Percentiles rank a stretch among this genome's conserved stretches.
These are phyloP conservation scores for Cetonia aurata DNA, from an alignment of 2,888 invertebrate genomes.

Conservation along the genomic window DNA sequence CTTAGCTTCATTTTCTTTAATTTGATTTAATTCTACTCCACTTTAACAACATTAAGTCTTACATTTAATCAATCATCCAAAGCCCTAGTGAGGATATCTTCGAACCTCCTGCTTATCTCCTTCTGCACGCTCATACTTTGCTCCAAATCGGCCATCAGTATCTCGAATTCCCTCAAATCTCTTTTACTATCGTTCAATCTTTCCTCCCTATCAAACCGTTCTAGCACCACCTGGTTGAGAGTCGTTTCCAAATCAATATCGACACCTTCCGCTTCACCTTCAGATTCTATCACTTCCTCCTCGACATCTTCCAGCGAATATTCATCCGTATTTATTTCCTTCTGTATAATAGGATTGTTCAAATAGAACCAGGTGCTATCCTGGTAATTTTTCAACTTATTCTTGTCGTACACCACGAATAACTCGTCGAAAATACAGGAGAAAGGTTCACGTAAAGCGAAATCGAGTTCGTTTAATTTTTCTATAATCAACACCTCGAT, in stretches of 20 bases:
- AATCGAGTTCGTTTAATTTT: slow-evolving; percentile 68
- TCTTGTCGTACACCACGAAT: slow-evolving; percentile 71
- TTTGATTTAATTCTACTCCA: background rate
- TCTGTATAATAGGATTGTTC: slow-evolving; percentile 65
- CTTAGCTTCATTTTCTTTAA: no score
- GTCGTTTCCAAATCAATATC: slow-evolving; percentile 52
- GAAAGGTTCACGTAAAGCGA: slow-evolving; percentile 57
- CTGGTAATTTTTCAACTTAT: slow-evolving; percentile 69
- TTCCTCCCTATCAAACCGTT: slow-evolving; percentile 39
- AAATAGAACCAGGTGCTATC: slow-evolving; percentile 73
- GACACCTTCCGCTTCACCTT: slow-evolving; percentile 32
- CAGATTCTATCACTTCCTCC: slow-evolving; percentile 39
- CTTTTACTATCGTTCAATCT: slow-evolving; percentile 48
- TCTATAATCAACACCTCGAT: slow-evolving; percentile 71
- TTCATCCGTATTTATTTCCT: slow-evolving; percentile 57
- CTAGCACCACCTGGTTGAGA: slow-evolving; percentile 42
- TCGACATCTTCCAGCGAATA: slow-evolving; percentile 42
- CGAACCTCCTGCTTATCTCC: slow-evolving; percentile 53
- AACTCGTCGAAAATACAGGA: slow-evolving; percentile 58
- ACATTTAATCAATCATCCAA: slow-evolving; percentile 25
- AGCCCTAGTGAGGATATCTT: slow-evolving; percentile 20
- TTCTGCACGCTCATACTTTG: slow-evolving; percentile 60
- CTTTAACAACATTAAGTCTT: background rate
- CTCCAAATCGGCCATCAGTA: slow-evolving; percentile 61
- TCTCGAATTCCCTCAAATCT: slow-evolving; percentile 57